Conservation (phyloP, 1,140 invertebrate genomes). For the Chlorops oryzae region DNA sequence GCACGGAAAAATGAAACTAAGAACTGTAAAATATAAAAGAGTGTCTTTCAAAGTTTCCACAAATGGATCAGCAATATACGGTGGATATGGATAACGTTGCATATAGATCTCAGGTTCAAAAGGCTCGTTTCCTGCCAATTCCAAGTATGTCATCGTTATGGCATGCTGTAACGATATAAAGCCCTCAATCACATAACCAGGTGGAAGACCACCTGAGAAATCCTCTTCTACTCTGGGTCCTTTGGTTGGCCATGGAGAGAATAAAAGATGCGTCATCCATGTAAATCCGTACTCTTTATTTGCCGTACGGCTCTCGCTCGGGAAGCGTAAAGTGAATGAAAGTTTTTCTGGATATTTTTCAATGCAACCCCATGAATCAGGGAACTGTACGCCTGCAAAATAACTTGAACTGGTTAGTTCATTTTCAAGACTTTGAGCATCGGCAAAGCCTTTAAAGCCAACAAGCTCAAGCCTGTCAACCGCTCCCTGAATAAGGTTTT, state of each 20-base stretch:
- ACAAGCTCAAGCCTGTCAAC: background rate
- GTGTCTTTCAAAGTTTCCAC: conserved; percentile 6
- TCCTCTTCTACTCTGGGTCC: background rate
- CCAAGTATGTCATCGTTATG: conserved; percentile 12
- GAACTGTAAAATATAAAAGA: conserved; percentile 5
- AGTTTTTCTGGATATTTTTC: conserved; percentile 8
- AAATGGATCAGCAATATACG: conserved; percentile 6
- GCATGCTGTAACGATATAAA: conserved; percentile 22
- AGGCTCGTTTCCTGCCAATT: background rate
- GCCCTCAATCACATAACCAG: conserved; percentile 17
- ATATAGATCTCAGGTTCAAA: conserved; percentile 2
- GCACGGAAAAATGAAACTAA: conserved; percentile 44
- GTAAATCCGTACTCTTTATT: conserved; percentile 6
- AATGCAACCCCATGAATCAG: background rate
- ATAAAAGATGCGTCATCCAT: conserved; percentile 9
- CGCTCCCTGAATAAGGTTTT: background rate
- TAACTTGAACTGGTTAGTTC: background rate
- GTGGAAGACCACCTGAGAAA: conserved; percentile 1
- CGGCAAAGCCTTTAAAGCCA: background rate
- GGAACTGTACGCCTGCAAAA: conserved; percentile 9
- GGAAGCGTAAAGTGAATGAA: conserved; percentile 12
- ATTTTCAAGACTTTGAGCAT: background rate
- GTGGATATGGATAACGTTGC: conserved; percentile 11
- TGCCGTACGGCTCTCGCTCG: background rate
- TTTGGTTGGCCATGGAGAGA: background rate